Percentiles rank a stretch among this genome's conserved stretches.
These are phyloP conservation scores for Dyspetes luteomarginatus DNA, from an alignment of 2,888 invertebrate species.

Conservation along the genomic window DNA sequence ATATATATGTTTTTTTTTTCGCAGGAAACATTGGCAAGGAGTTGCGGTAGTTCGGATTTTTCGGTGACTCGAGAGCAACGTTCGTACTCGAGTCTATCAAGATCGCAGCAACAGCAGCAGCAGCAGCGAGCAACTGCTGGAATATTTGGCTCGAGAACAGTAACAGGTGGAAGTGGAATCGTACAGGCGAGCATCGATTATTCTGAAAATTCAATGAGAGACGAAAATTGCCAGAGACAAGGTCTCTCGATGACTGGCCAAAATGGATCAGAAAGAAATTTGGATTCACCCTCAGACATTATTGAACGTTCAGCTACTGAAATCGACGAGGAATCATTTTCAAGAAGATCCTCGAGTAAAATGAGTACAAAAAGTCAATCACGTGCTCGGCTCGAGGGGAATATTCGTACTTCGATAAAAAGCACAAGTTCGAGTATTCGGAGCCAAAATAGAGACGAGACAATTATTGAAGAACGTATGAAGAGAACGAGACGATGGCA, in stretches of 20 bases:
- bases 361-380: neutral
- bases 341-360: neutral
- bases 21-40: slow-evolving; percentile 86
- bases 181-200: slow-evolving; percentile 77
- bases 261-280: slow-evolving; percentile 3
- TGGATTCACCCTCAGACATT: neutral
- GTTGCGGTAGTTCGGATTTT: slow-evolving; percentile 81
- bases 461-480: neutral
- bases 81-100: slow-evolving; percentile 86
- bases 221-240: slow-evolving; percentile 69
- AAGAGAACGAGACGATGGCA: slow-evolving; percentile 32
- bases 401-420: neutral
- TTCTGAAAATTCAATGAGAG: slow-evolving; percentile 76
- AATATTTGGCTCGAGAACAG: slow-evolving; percentile 83
- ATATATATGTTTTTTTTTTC: no score
- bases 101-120: slow-evolving; percentile 83
- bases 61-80: slow-evolving; percentile 82
- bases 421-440: neutral
- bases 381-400: slow-evolving; percentile 14
- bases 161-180: slow-evolving; percentile 71
- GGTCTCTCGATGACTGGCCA: slow-evolving; percentile 49
- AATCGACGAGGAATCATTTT: neutral
- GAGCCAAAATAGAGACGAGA: neutral
- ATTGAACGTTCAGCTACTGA: neutral
- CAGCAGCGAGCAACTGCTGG: slow-evolving; percentile 83